These are phyloP conservation scores for Hirundichthys speculiger DNA, from an alignment of 2,113 vertebrate genomes.

Conservation along the genomic window DNA sequence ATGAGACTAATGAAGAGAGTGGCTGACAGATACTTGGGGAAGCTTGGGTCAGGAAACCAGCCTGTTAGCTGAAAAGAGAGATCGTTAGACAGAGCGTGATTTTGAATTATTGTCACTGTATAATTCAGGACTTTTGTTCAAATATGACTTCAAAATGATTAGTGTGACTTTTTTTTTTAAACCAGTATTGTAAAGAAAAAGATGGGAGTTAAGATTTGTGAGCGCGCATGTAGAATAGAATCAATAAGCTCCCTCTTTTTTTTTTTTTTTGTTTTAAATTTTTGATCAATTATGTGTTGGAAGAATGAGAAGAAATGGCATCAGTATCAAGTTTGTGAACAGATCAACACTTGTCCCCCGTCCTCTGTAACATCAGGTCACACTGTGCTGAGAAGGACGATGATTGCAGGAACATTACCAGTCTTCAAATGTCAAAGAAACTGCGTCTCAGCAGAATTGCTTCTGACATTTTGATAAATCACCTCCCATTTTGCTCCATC, in stretches of 20 bases:
- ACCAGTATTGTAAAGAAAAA: not conserved
- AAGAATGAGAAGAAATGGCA: conserved; percentile 2
- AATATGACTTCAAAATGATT: not conserved
- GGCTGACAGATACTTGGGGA: conserved; percentile 44
- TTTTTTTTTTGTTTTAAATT: not conserved
- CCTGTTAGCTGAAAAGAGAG: conserved; percentile 29
- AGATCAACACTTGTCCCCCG: conserved; percentile 27
- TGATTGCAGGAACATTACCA: conserved; percentile 41
- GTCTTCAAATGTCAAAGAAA: conserved; percentile 61
- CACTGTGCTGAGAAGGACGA: conserved; percentile 16
- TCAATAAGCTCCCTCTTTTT: no score
- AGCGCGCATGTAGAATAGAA: no score
- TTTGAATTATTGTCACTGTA: not conserved
- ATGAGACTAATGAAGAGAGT: conserved; percentile 76
- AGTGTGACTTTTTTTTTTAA: not conserved
- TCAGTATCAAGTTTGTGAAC: conserved; percentile 21
- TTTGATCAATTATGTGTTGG: not conserved
- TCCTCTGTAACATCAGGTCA: conserved; percentile 45
- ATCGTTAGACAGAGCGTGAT: conserved; percentile 6
- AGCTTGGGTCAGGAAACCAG: conserved; percentile 31
- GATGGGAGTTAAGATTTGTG: not conserved
- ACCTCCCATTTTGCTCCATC: conserved; percentile 31
- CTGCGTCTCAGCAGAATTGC: conserved; percentile 50
- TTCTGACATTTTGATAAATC: conserved; percentile 60
- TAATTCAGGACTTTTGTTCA: fast-evolving